phyloP scores from a whole-genome alignment of 2,888 invertebrate genomes.

The Clunio marinus region DNA sequence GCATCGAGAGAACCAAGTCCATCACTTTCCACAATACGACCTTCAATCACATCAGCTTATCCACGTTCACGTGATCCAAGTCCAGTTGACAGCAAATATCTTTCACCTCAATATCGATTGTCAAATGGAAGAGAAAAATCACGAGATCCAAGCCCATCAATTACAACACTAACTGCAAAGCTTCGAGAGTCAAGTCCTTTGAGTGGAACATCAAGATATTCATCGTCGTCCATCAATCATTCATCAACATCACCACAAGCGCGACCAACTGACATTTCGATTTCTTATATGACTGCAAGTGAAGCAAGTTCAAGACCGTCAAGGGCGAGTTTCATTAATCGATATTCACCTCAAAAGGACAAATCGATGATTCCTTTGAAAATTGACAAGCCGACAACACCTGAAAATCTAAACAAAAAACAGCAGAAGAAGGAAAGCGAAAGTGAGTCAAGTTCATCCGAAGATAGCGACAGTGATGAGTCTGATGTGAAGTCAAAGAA shows the following conservation, averaged over 20 bases:
- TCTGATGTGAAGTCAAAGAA: conserved; percentile 41
- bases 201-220: conserved; percentile 39
- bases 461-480: conserved; percentile 42
- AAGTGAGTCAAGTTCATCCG: conserved; percentile 42
- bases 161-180: conserved; percentile 15
- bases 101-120: conserved; percentile 43
- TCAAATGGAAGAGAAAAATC: conserved; percentile 49
- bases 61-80: conserved; percentile 41
- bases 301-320: conserved; percentile 48
- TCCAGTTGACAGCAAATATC: conserved; percentile 44
- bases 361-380: conserved; percentile 48
- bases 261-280: neutral
- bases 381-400: neutral
- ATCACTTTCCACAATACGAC: conserved; percentile 8
- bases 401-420: conserved; percentile 18
- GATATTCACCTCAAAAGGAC: conserved; percentile 1
- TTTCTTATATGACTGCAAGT: conserved; percentile 49
- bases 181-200: conserved; percentile 32
- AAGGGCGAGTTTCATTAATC: conserved; percentile 25
- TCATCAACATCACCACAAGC: neutral
- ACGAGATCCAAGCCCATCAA: conserved; percentile 51
- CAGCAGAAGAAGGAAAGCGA: conserved; percentile 44
- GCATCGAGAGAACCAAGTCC: conserved; percentile 37
- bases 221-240: conserved; percentile 33
- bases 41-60: conserved; percentile 44